Base-by-base conservation (phyloP, 2,113 vertebrate genomes). In the Caranx melampygus region DNA sequence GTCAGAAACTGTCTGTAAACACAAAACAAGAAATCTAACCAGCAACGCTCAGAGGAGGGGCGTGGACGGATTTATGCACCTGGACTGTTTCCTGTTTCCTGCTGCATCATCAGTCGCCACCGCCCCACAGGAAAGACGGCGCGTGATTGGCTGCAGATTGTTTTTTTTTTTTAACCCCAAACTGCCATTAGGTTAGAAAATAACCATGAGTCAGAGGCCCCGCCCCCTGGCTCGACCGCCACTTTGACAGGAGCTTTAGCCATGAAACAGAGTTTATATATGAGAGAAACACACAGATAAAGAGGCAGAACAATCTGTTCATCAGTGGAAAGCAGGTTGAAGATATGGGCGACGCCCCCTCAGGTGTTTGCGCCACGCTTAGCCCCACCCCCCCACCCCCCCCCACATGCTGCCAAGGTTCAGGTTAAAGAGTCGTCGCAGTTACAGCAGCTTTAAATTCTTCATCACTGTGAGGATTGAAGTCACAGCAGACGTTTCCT, bases 211-310 rank as follows among this genome's bases (percentile, higher is more conserved):
- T 13, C 34, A 20, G 62, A 57, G 12, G 62, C 54, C 37, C 14
- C 26, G 26, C 26, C 26, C 21, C 73, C 55, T 61, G 61, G 55
- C 60, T 35, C 0, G 6, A 58, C 59, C 13, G 77, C 73, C 80
- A 80, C 72, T 77, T 72, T 78, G 64, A 84, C 72, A 82, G 88
- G 86, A 87, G 60, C 6, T 62, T 37, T 34, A 83, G 84, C 86
- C 84, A 88, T 87, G 68, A 62, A 20, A 14, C 7, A 60, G 15
- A 72, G 55, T 0, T 68, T 34, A 18, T 73, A 67, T 55, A 57
- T 73, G 73, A 1, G 10, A 35, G 40, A 31, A 14, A 10, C 2
- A 6, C 58, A 61, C 26, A 37, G 71, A 73, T 31, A 31, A 47
- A 31, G 8, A 57, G 58, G n/a, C 1, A 34, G 2, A 42, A n/a